Evolutionary conservation across 2,113 vertebrate species (phyloP), one percentile per base, ranked within the genome.

Genomic region (Melanerpes aurifrons): DNA sequence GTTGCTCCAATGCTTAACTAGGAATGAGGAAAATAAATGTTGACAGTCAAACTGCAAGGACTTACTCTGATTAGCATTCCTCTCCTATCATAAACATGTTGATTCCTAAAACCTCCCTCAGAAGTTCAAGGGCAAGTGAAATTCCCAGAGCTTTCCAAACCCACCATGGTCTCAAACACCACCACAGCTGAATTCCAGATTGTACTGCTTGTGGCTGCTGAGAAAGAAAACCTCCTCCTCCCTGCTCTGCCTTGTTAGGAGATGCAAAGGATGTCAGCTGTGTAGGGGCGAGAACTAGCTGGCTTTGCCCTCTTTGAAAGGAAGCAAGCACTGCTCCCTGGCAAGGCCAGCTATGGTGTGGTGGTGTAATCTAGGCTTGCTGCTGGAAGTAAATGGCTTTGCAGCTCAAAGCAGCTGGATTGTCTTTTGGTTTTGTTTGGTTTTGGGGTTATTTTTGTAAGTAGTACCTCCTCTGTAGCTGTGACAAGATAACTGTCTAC

Each of bases 1-100:
- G 17, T 75, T 94, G 50, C 26, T 87, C 32, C 6, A 69, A 14
- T 82, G 37, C 24, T 72, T 86, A 82, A 82, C 15, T 56, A 89
- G 81, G 92, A 94, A 64, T 19, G 6, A 84, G 40, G 50, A 91
- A 91, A 85, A 89, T n/a, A 84, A 81, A 18, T 75, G 59, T 72
- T 85, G 71, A 62, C 58, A 54, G 37, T 71, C 32, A 48, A 29
- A 84, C 81, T 82, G 29, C 54, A 75, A 64, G 50, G 48, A 59
- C 43, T 68, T 92, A n/a, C 0, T 89, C 63, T 0, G 12, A 10
- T 62, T 62, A 89, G 63, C 67, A 56, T 89, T 95, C 74, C 35
- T 84, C 26, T 89, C 29, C 21, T 82, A 26, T 92, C 77, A 89
- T 54, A 82, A 69, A 25, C 32, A 62, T 91, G 31, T 74, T 88